Conservation (phyloP, 2,797 vertebrate species). For the Craterocephalus amniculus region DNA sequence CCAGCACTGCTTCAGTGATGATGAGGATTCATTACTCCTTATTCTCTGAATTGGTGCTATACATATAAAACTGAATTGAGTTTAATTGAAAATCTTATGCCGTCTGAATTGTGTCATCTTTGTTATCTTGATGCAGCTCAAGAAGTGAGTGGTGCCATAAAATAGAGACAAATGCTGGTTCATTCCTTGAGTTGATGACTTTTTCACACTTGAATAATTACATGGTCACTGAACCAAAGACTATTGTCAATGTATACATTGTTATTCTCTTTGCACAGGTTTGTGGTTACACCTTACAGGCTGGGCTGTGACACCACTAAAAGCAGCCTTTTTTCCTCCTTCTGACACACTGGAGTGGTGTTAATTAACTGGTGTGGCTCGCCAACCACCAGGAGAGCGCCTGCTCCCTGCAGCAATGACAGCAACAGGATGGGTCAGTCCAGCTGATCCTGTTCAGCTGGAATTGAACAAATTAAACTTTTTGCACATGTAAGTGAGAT, state of each 20-base stretch:
- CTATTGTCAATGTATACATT: constrained; percentile 31
- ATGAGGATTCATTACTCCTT: neutral
- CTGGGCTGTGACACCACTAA: constrained; percentile 41
- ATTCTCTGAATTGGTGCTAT: neutral
- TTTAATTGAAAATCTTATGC: neutral
- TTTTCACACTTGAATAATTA: neutral
- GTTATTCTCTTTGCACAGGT: constrained; percentile 40
- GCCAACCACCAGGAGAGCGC: constrained; percentile 45
- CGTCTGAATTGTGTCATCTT: too few relatives aligned
- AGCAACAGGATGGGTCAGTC: constrained; percentile 41
- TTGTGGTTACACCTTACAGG: constrained; percentile 32
- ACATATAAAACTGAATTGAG: neutral
- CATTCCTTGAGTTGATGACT: neutral
- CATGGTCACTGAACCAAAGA: neutral
- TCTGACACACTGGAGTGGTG: constrained; percentile 65
- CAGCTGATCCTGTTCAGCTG: constrained; percentile 27
- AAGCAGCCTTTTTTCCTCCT: constrained; percentile 33
- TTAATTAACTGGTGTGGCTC: constrained; percentile 71
- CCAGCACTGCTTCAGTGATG: neutral
- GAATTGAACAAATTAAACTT: neutral
- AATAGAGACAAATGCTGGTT: neutral
- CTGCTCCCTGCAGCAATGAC: constrained; percentile 15
- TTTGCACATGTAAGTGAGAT: neutral
- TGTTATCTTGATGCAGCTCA: too few relatives aligned
- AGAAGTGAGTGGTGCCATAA: neutral